Evolutionary conservation across 2,888 invertebrate species (phyloP).

Genomic region (Mycalesis mineus): DNA sequence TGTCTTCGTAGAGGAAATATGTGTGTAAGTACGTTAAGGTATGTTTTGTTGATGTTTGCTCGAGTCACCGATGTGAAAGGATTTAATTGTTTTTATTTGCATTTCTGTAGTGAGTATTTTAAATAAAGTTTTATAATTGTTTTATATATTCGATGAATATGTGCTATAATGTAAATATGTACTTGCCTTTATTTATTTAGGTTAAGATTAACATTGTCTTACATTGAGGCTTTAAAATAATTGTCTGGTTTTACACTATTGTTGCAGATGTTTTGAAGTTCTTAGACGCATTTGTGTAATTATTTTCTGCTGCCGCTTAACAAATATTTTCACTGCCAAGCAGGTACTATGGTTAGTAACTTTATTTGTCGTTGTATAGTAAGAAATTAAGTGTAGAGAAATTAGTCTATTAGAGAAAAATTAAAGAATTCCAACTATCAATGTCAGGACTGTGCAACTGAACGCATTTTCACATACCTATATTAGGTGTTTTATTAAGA

Average conservation of each 20-base stretch:
- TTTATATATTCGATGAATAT: slow-evolving; percentile 57
- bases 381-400: no score
- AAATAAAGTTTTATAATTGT: slow-evolving; percentile 47
- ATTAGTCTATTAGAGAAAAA: no score
- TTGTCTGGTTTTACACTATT: background rate
- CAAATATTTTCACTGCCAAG: no score
- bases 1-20: slow-evolving; percentile 74
- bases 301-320: no score
- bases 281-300: no score
- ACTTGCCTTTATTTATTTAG: slow-evolving; percentile 62
- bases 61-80: slow-evolving; percentile 42
- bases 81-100: slow-evolving; percentile 50
- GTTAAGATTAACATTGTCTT: slow-evolving; percentile 39
- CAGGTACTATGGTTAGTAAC: no score
- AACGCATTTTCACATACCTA: no score
- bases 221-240: background rate
- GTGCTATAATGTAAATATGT: slow-evolving; percentile 66
- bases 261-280: no score
- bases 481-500: no score
- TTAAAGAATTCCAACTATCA: no score
- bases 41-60: slow-evolving; percentile 64
- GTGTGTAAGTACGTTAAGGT: slow-evolving; percentile 58
- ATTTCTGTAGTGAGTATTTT: slow-evolving; percentile 56
- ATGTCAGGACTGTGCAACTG: no score
- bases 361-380: no score